phyloP scores from a whole-genome alignment of 2,888 invertebrate genomes.

The Stegana nigrithorax region DNA sequence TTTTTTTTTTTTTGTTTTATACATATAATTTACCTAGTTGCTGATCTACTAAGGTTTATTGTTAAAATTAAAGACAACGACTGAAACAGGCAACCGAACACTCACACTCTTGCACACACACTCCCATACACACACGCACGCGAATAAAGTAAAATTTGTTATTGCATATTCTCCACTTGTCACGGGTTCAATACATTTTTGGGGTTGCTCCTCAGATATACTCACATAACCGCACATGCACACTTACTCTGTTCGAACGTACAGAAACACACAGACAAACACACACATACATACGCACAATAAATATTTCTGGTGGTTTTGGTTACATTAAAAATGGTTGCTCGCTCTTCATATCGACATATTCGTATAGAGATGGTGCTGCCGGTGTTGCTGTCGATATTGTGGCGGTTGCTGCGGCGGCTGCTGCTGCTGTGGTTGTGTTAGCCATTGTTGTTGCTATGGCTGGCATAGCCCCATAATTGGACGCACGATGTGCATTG shows the following conservation, averaged over 20 bases:
- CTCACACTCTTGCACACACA: conserved; percentile 13
- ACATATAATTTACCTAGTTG: background rate
- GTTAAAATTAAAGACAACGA: conserved; percentile 2
- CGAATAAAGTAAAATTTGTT: conserved; percentile 17
- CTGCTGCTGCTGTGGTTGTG: background rate
- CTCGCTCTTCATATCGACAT: conserved; percentile 49
- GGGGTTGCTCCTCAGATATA: conserved; percentile 21
- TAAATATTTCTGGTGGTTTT: conserved; percentile 47
- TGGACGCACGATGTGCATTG: conserved; percentile 34
- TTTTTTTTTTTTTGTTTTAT: conserved; percentile 9
- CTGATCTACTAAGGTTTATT: background rate
- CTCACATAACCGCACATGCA: background rate
- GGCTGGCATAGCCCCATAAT: conserved; percentile 27
- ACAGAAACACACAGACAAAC: conserved; percentile 25
- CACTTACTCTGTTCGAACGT: conserved; percentile 23
- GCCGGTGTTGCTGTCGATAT: conserved; percentile 17
- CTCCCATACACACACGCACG: conserved; percentile 14
- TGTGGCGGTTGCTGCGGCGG: conserved; percentile 26
- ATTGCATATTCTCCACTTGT: conserved; percentile 22
- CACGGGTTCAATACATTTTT: conserved; percentile 26
- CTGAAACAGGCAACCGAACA: background rate
- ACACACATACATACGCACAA: conserved; percentile 9
- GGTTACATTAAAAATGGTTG: conserved; percentile 55
- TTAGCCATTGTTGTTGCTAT: conserved; percentile 12
- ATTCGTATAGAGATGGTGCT: conserved; percentile 42